A percentile compares a stretch with the other conserved stretches of the same genome.
Conservation (phyloP, 2,113 vertebrate species). For the Microtus ochrogaster region DNA sequence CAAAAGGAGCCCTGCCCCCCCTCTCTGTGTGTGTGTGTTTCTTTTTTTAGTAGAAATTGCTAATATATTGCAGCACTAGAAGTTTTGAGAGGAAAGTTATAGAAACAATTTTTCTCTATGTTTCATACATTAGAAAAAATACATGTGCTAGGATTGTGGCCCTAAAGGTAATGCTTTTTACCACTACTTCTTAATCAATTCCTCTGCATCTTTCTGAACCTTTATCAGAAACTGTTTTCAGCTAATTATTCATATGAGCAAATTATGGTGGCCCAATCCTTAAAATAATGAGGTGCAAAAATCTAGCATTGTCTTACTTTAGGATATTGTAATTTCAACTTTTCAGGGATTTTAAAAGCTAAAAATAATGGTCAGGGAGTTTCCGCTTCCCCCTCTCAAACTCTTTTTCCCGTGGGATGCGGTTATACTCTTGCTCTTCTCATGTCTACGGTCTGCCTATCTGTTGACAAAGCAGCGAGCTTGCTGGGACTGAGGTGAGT, state of each 20-base stretch:
- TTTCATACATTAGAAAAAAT: not conserved
- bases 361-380: not conserved
- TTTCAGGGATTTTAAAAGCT: not conserved
- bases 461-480: not conserved
- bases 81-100: not conserved
- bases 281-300: slow-evolving; percentile 21
- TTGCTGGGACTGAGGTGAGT: not conserved
- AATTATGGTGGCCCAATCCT: not conserved
- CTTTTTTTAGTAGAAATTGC: not conserved
- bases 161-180: not conserved
- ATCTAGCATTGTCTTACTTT: not conserved
- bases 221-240: not conserved
- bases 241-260: not conserved
- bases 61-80: slow-evolving; percentile 11
- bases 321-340: not conserved
- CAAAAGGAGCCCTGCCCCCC: not conserved
- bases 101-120: not conserved
- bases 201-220: not conserved
- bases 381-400: not conserved
- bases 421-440: not conserved
- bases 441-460: not conserved
- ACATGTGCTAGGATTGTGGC: not conserved
- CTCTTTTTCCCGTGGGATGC: not conserved
- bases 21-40: not conserved
- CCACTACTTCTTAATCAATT: not conserved